Evolutionary conservation across 2,797 vertebrate genomes (phyloP).

Genomic region (Jordanella pulchra): DNA sequence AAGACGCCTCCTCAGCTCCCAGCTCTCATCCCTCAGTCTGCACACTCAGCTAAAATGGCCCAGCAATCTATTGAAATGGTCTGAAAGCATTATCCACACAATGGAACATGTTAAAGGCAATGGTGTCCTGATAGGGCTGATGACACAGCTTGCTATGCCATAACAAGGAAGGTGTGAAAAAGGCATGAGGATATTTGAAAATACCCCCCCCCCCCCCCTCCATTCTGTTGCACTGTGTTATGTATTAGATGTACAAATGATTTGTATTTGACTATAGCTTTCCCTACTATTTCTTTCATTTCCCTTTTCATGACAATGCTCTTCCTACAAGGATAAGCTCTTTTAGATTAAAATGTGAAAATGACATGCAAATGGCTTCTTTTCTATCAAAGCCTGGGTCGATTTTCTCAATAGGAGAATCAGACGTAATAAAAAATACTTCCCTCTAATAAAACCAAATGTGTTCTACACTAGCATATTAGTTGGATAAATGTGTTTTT

Average conservation of each 20-base stretch:
- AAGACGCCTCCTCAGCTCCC: conserved; percentile 78
- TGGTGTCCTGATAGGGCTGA: conserved; percentile 68
- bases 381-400: conserved; percentile 66
- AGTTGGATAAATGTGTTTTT: conserved; percentile 38
- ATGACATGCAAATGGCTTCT: conserved; percentile 72
- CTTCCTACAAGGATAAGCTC: conserved; percentile 55
- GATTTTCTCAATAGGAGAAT: conserved; percentile 57
- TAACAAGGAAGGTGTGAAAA: conserved; percentile 41
- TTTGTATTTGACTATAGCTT: conserved; percentile 50
- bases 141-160: conserved; percentile 64
- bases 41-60: conserved; percentile 77
- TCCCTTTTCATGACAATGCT: conserved; percentile 55
- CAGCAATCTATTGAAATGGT: conserved; percentile 79
- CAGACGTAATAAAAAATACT: conserved; percentile 61
- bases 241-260: conserved; percentile 54
- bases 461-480: conserved; percentile 68
- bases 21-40: conserved; percentile 75
- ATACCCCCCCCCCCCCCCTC: conserved; percentile 39
- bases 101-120: conserved; percentile 77
- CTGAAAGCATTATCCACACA: conserved; percentile 75
- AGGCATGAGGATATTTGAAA: conserved; percentile 42
- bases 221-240: conserved; percentile 42
- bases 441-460: conserved; percentile 57
- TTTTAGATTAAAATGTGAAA: conserved; percentile 68
- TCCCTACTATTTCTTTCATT: conserved; percentile 50